phyloP scores from a whole-genome alignment of 1,140 invertebrate species.

The Eueides isabella region DNA sequence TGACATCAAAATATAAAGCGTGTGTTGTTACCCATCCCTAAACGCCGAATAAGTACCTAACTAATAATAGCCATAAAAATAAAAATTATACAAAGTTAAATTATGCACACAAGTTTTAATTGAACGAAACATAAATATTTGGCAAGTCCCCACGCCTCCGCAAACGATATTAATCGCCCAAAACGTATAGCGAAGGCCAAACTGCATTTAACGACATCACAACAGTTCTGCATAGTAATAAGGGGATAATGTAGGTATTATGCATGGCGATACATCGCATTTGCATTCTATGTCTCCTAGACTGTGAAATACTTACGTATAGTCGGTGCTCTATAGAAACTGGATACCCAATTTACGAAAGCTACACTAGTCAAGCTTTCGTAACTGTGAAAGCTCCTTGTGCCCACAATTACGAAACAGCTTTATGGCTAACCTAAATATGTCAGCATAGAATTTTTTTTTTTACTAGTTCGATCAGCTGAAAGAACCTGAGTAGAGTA shows the following conservation, averaged over 20 bases:
- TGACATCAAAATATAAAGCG: not conserved
- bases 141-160: not conserved
- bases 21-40: not conserved
- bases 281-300: not conserved
- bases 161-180: slow-evolving; percentile 7
- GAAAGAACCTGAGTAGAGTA: too few relatives aligned
- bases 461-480: too few relatives aligned
- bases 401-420: not conserved
- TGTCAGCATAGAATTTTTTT: not conserved
- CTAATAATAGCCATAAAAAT: not conserved
- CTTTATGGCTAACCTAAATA: not conserved
- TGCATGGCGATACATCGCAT: not conserved
- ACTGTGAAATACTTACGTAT: not conserved
- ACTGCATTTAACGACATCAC: slow-evolving; percentile 7
- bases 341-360: not conserved
- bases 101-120: not conserved
- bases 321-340: not conserved
- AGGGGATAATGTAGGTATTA: slow-evolving; percentile 1
- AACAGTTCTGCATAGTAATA: slow-evolving; percentile 2
- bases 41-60: not conserved
- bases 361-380: not conserved
- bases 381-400: not conserved
- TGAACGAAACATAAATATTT: slow-evolving; percentile 3
- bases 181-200: slow-evolving; percentile 12
- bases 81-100: not conserved